phyloP scores from a whole-genome alignment of 1,140 invertebrate genomes.

The Drosophila insularis region DNA sequence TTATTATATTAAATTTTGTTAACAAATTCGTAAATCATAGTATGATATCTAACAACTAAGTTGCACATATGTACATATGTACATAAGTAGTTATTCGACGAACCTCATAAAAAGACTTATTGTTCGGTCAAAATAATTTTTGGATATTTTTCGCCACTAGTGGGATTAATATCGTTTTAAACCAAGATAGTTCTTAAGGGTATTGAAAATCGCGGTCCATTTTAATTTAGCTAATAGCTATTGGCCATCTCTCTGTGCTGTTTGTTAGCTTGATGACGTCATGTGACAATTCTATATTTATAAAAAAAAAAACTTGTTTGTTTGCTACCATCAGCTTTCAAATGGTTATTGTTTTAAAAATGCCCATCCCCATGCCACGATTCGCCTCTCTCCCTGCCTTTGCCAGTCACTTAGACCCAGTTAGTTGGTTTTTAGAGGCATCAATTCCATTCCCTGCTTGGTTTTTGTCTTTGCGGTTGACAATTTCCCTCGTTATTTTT shows the following conservation, averaged over 20 bases:
- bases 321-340: constrained; percentile 35
- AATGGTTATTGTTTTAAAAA: constrained; percentile 55
- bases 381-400: neutral
- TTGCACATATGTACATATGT: too few relatives aligned
- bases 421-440: neutral
- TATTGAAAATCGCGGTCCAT: neutral
- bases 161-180: neutral
- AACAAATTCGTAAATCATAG: too few relatives aligned
- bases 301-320: constrained; percentile 62
- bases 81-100: too few relatives aligned
- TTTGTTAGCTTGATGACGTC: constrained; percentile 58
- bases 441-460: neutral
- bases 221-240: neutral
- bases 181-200: neutral
- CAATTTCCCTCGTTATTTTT: constrained; percentile 17
- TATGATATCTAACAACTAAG: too few relatives aligned
- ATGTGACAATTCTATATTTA: constrained; percentile 48
- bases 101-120: too few relatives aligned
- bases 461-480: constrained; percentile 3
- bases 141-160: too few relatives aligned
- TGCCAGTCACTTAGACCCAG: neutral
- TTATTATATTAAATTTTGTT: too few relatives aligned
- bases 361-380: constrained; percentile 21
- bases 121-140: too few relatives aligned
- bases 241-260: neutral